Evolutionary conservation across 2,888 invertebrate species (phyloP).

Genomic region (Pachycephus smyrnensis): DNA sequence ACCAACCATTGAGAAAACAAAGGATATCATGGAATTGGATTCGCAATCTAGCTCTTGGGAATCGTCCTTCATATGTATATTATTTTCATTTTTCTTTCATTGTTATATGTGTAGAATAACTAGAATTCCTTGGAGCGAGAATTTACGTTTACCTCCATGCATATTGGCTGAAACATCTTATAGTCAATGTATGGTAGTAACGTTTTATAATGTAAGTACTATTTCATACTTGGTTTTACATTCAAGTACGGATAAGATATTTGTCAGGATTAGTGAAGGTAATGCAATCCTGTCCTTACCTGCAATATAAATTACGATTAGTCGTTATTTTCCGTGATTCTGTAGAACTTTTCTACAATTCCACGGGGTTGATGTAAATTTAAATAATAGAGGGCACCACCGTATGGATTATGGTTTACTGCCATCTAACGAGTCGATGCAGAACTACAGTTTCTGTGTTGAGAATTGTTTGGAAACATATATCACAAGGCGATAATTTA

Average conservation of each 20-base stretch:
- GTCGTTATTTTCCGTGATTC: no score
- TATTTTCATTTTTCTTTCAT: slow-evolving; percentile 24
- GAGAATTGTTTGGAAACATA: neutral
- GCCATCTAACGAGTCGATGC: neutral
- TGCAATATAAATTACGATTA: no score
- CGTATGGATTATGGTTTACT: neutral
- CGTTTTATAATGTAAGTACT: slow-evolving; percentile 27
- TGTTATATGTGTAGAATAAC: slow-evolving; percentile 37
- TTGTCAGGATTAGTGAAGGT: slow-evolving; percentile 20
- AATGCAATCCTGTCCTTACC: no score
- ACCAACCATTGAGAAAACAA: slow-evolving; percentile 50
- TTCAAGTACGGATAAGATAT: slow-evolving; percentile 20
- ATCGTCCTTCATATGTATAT: slow-evolving; percentile 1
- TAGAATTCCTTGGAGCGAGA: slow-evolving; percentile 24
- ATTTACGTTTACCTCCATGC: no score
- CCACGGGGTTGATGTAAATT: no score
- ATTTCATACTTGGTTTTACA: slow-evolving; percentile 34
- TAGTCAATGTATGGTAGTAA: slow-evolving; percentile 36
- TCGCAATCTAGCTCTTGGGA: neutral
- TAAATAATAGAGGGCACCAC: neutral
- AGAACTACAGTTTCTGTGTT: neutral
- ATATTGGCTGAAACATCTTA: slow-evolving; percentile 17
- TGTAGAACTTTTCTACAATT: no score
- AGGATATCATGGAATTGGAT: slow-evolving; percentile 34
- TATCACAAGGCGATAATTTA: neutral